Evolutionary conservation across 2,113 vertebrate genomes (phyloP).

Genomic region (Mellivora capensis): DNA sequence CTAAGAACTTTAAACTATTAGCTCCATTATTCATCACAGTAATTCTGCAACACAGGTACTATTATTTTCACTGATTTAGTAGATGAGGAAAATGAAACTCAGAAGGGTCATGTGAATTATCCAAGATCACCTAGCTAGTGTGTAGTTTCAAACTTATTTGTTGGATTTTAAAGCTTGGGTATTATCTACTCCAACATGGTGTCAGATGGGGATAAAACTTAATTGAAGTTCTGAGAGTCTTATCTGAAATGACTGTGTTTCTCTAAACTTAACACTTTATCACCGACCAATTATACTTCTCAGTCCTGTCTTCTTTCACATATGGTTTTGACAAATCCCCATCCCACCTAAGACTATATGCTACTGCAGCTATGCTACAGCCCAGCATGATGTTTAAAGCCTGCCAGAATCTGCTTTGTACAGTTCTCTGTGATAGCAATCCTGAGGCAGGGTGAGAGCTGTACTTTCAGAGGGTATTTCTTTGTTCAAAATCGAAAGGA

Average conservation of each 20-base stretch:
- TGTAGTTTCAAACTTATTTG: not conserved
- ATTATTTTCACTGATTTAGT: not conserved
- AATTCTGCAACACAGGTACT: not conserved
- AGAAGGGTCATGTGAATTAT: not conserved
- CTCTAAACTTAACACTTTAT: slow-evolving; percentile 11
- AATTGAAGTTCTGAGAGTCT: slow-evolving; percentile 1
- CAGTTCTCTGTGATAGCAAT: not conserved
- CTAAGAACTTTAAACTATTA: slow-evolving; percentile 31
- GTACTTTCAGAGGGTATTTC: slow-evolving; percentile 43
- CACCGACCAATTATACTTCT: not conserved
- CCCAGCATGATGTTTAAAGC: not conserved
- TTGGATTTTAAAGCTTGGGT: not conserved
- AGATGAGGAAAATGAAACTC: not conserved
- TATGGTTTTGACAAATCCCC: slow-evolving; percentile 30
- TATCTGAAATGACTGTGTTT: slow-evolving; percentile 17
- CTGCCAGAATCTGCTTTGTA: not conserved
- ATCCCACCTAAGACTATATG: not conserved
- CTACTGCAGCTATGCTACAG: not conserved
- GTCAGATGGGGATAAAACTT: not conserved
- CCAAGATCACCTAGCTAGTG: not conserved
- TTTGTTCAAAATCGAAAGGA: slow-evolving; percentile 60
- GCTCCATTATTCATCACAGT: not conserved
- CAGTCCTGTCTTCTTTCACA: not conserved
- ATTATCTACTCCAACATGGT: not conserved
- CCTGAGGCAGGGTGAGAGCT: not conserved